Evolutionary conservation across 2,797 vertebrate genomes (phyloP).

Genomic region (Sparidentex hasta): DNA sequence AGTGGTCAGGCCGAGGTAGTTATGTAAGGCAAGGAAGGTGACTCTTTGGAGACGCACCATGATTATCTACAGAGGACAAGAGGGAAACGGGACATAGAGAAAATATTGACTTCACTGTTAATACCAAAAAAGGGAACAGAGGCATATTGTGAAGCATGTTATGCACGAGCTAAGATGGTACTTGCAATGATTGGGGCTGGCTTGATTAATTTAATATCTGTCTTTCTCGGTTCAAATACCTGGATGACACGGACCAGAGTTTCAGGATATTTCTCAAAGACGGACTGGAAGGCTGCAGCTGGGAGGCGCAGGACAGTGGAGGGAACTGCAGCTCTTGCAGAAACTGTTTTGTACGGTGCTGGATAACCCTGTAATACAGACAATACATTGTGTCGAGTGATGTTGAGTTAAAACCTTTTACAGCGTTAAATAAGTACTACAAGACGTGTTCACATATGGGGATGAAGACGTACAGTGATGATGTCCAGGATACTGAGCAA

Average conservation of each 20-base stretch:
- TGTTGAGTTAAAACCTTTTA: background rate
- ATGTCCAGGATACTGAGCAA: slow-evolving; percentile 95
- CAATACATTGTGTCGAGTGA: background rate
- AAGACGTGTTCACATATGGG: background rate
- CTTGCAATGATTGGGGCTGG: background rate
- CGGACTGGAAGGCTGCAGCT: slow-evolving; percentile 90
- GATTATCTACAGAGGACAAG: slow-evolving; percentile 88
- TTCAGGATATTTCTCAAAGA: slow-evolving; percentile 95
- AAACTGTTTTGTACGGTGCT: slow-evolving; percentile 94
- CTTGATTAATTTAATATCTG: background rate
- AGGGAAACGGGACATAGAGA: slow-evolving; percentile 3
- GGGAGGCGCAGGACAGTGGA: slow-evolving; percentile 92
- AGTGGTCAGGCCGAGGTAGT: slow-evolving; percentile 96
- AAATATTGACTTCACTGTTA: background rate
- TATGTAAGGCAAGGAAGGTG: slow-evolving; percentile 94
- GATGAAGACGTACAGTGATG: slow-evolving; percentile 90
- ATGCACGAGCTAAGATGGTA: too few relatives aligned
- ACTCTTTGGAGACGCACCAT: slow-evolving; percentile 97
- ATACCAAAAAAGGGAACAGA: background rate
- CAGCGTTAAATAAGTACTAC: too few relatives aligned
- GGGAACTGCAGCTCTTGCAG: slow-evolving; percentile 88
- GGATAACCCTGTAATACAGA: slow-evolving; percentile 87
- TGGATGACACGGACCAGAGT: slow-evolving; percentile 94
- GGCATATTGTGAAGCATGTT: background rate
- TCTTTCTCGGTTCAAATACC: slow-evolving; percentile 77